phyloP scores from a whole-genome alignment of 2,797 vertebrate species.

The Epinephelus coioides region DNA sequence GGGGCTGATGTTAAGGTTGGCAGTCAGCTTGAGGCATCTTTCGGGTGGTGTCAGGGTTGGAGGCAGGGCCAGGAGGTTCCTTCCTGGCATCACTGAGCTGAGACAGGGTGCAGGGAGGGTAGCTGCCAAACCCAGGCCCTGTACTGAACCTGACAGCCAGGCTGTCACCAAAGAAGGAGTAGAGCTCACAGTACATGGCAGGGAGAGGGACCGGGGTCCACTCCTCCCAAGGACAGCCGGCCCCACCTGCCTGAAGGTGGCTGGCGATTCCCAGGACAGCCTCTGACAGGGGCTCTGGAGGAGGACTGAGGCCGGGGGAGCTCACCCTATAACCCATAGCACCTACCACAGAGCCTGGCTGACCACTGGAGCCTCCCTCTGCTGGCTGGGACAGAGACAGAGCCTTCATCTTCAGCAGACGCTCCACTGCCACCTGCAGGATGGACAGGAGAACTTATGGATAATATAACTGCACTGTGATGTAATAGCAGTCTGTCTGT shows the following conservation, averaged over 20 bases:
- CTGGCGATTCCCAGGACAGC: slow-evolving; percentile 85
- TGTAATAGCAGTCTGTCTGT: too few species aligned
- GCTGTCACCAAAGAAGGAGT: slow-evolving; percentile 95
- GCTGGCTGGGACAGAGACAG: slow-evolving; percentile 78
- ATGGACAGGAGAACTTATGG: background rate
- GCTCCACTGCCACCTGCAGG: slow-evolving; percentile 93
- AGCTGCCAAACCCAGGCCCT: slow-evolving; percentile 75
- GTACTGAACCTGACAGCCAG: slow-evolving; percentile 92
- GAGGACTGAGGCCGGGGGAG: slow-evolving; percentile 89
- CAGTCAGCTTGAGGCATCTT: slow-evolving; percentile 96
- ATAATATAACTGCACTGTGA: too few species aligned
- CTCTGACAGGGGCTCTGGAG: slow-evolving; percentile 84
- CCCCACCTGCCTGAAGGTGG: slow-evolving; percentile 85
- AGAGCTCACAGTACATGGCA: slow-evolving; percentile 92
- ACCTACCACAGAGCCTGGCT: slow-evolving; percentile 46
- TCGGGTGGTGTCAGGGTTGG: slow-evolving; percentile 83
- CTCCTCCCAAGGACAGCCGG: slow-evolving; percentile 81
- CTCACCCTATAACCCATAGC: slow-evolving; percentile 77
- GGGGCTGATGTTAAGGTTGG: slow-evolving; percentile 90
- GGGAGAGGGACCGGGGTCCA: slow-evolving; percentile 86
- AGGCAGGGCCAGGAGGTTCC: slow-evolving; percentile 76
- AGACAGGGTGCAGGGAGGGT: slow-evolving; percentile 37
- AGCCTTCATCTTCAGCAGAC: slow-evolving; percentile 93
- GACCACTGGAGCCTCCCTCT: slow-evolving; percentile 54
- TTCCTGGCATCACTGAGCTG: slow-evolving; percentile 81